These are phyloP conservation scores for Eupristina koningsbergeri DNA, from an alignment of 1,140 invertebrate species.

Conservation along the genomic window DNA sequence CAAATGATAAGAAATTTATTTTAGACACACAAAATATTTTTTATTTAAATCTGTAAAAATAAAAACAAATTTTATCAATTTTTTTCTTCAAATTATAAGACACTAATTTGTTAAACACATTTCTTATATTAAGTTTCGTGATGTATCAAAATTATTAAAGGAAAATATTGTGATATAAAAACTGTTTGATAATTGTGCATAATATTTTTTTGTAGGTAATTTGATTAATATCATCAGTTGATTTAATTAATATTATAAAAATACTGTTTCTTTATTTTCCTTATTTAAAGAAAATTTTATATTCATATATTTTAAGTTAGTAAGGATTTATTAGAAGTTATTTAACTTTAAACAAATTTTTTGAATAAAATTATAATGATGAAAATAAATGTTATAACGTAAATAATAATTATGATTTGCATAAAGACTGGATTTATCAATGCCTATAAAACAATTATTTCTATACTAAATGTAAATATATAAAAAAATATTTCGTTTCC, in stretches of 20 bases:
- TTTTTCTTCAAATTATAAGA: too few species aligned
- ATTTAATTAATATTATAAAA: slow-evolving; percentile 9
- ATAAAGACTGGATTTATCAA: not conserved
- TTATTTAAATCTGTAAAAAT: too few species aligned
- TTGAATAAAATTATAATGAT: not conserved
- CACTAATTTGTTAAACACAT: too few species aligned
- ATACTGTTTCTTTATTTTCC: not conserved
- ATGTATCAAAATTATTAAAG: not conserved
- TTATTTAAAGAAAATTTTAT: slow-evolving; percentile 1
- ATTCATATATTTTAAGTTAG: not conserved
- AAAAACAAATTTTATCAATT: too few species aligned
- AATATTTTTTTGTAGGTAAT: slow-evolving; percentile 6
- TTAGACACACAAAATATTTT: too few species aligned
- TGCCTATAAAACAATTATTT: not conserved
- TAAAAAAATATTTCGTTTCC: not conserved
- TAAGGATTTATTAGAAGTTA: not conserved
- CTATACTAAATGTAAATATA: not conserved
- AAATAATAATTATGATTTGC: not conserved
- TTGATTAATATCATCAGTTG: too few species aligned
- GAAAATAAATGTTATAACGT: not conserved
- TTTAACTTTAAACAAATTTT: not conserved
- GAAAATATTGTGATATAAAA: not conserved
- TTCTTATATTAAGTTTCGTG: not conserved
- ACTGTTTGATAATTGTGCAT: too few species aligned
- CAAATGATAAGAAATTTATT: too few species aligned